Percentiles rank a stretch among this genome's conserved stretches.
phyloP scores from a whole-genome alignment of 2,113 vertebrate genomes.

The Eptesicus fuscus region DNA sequence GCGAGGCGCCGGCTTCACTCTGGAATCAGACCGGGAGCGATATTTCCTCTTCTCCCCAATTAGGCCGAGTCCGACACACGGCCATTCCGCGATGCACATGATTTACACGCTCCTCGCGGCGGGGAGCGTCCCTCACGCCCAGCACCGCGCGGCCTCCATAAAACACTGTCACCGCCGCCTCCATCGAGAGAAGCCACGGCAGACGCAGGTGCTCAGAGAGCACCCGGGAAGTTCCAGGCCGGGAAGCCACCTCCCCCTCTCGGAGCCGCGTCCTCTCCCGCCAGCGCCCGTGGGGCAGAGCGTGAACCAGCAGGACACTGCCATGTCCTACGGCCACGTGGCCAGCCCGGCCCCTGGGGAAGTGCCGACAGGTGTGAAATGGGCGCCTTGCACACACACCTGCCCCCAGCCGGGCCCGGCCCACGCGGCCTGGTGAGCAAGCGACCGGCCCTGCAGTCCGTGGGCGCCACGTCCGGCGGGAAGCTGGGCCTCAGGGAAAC shows the following conservation, averaged over 20 bases:
- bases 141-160: neutral
- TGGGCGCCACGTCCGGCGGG: too few species aligned
- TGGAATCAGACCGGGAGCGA: slow-evolving; percentile 29
- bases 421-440: too few species aligned
- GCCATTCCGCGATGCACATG: neutral
- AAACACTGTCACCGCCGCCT: neutral
- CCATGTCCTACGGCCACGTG: too few species aligned
- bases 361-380: neutral
- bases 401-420: too few species aligned
- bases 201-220: neutral
- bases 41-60: slow-evolving; percentile 11
- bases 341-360: neutral
- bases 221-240: neutral
- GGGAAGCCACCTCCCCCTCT: neutral
- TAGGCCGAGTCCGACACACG: neutral
- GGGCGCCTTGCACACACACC: too few species aligned
- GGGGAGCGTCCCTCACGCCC: neutral
- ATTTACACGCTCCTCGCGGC: neutral
- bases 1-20: slow-evolving; percentile 23
- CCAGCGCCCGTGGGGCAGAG: neutral
- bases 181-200: neutral
- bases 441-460: too few species aligned
- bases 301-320: neutral
- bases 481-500: too few species aligned
- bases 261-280: neutral